Base-by-base conservation (phyloP, 2,113 vertebrate species). In the Larimichthys crocea region DNA sequence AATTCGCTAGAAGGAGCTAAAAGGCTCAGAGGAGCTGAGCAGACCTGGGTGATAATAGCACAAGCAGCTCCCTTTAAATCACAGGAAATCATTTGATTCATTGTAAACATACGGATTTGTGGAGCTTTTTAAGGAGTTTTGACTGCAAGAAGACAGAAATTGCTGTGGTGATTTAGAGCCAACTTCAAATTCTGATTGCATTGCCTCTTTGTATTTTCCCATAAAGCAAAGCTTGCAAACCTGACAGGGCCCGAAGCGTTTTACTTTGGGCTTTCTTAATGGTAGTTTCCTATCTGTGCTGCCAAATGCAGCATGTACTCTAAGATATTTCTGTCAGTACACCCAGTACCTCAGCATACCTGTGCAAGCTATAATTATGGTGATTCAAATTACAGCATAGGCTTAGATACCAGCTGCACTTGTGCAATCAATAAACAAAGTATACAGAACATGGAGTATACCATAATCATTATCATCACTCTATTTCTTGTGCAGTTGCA, bases 391-490 rank as follows among this genome's bases (percentile, higher is more conserved):
- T 57, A 50, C 24, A 26, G 62, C 44, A 17, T 20, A 50, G 24
- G 24, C 65, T 55, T 29, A n/a, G 12, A 67, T 50, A 63, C 50
- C 11, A 1, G 71, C 67, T 62, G 50, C 40, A 57, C 57, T 86
- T 78, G n/a, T 65, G 26, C 72, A 62, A 73, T 62, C 62, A 64
- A 74, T 82, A 63, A 44, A 60, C 61, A 62, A 19, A 53, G n/a
- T 60, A 66, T 17, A 76, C 24, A 73, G 56, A 64, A 17, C 17
- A 69, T 26, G 60, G 68, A 66, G 57, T 75, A 12, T 20, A 9
- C 14, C 10, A 24, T 46, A 78, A 57, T 49, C 55, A 64, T 20
- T 69, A 46, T 62, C 67, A 74, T 73, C 66, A 69, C 50, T 68
- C 64, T 29, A 49, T 55, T 35, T 57, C 15, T 12, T 44, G n/a